Conservation (phyloP, 2,113 vertebrate genomes). For the Rattus norvegicus region DNA sequence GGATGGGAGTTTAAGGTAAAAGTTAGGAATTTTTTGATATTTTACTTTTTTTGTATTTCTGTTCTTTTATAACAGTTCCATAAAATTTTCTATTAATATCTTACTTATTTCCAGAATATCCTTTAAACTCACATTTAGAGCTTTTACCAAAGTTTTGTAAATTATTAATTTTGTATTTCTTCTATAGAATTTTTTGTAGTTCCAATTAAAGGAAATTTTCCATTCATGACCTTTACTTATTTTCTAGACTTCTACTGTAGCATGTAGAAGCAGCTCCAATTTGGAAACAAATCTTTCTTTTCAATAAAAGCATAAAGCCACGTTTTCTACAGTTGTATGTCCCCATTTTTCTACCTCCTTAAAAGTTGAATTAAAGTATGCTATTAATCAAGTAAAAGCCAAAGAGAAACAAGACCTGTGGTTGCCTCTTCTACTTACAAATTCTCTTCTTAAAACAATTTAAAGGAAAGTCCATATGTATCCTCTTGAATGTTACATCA, state of each 20-base stretch:
- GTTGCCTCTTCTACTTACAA: not conserved
- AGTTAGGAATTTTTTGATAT: not conserved
- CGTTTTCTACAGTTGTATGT: not conserved
- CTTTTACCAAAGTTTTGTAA: too few relatives aligned
- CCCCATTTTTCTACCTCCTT: not conserved
- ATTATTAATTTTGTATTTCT: not conserved
- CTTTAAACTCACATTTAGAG: not conserved
- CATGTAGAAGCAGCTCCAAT: not conserved
- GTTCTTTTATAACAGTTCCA: not conserved
- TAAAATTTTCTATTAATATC: not conserved
- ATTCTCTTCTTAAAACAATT: not conserved
- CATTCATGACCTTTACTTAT: not conserved
- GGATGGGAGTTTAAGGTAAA: not conserved
- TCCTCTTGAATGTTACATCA: too few relatives aligned
- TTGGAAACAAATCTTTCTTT: not conserved
- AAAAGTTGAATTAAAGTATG: not conserved
- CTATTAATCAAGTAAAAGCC: not conserved
- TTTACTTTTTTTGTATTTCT: too few relatives aligned
- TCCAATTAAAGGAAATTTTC: not conserved
- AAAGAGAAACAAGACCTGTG: not conserved
- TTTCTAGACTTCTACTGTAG: not conserved
- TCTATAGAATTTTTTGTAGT: not conserved
- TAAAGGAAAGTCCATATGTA: not conserved
- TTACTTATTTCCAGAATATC: not conserved
- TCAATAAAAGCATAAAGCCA: not conserved